Conservation (phyloP, 2,888 invertebrate species). For the Carcina quercana region DNA sequence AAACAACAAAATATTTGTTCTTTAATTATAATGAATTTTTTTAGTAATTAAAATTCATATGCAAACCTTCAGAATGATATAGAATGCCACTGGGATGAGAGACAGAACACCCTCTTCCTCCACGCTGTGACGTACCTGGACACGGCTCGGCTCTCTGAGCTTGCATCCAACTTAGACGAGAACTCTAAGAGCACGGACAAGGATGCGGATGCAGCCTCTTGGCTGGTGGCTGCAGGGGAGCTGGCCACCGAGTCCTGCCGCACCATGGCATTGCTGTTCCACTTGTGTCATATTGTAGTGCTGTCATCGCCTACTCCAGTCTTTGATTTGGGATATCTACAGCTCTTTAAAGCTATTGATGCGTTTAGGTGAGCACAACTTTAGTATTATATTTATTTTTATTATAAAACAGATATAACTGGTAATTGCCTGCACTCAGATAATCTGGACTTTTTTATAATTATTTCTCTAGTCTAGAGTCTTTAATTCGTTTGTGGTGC, state of each 20-base stretch:
- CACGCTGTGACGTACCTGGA: constrained; percentile 70
- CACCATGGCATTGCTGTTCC: constrained; percentile 83
- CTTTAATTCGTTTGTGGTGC: too few relatives aligned
- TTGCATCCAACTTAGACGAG: constrained; percentile 45
- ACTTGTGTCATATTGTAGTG: constrained; percentile 85
- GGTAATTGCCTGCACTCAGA: too few relatives aligned
- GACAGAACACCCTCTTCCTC: constrained; percentile 61
- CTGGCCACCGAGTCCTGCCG: constrained; percentile 74
- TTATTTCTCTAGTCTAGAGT: too few relatives aligned
- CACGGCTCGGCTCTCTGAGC: constrained; percentile 39
- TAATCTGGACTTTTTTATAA: too few relatives aligned
- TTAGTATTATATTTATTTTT: too few relatives aligned
- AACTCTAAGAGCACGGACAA: constrained; percentile 39
- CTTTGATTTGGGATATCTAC: constrained; percentile 88
- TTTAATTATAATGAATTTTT: too few relatives aligned
- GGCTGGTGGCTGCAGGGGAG: constrained; percentile 76
- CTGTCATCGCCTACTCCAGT: constrained; percentile 61
- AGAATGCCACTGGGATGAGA: constrained; percentile 74
- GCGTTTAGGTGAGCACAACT: constrained; percentile 71
- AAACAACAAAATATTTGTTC: too few relatives aligned
- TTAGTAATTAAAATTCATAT: too few relatives aligned
- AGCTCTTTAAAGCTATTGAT: constrained; percentile 87
- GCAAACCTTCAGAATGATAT: constrained; percentile 71
- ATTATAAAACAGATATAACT: too few relatives aligned
- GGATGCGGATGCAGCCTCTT: constrained; percentile 69